Evolutionary conservation across 2,888 invertebrate species (phyloP).

Genomic region (Dryadula phaetusa): DNA sequence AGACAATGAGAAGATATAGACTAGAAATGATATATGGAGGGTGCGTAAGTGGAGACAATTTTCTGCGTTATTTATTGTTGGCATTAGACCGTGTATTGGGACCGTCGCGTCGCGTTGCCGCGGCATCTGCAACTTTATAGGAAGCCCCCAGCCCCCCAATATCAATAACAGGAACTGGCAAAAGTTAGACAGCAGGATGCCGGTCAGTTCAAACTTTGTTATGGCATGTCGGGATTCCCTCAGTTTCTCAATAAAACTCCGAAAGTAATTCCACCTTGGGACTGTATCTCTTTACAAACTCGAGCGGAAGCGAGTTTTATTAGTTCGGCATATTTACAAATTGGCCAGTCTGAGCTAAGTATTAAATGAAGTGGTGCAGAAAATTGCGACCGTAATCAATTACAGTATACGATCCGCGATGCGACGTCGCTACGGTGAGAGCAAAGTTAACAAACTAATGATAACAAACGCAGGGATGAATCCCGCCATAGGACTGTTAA

Average conservation of each 20-base stretch:
- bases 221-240: slow-evolving; percentile 54
- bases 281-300: slow-evolving; percentile 70
- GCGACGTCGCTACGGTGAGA: slow-evolving; percentile 37
- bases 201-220: slow-evolving; percentile 72
- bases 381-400: slow-evolving; percentile 44
- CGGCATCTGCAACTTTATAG: slow-evolving; percentile 64
- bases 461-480: slow-evolving; percentile 71
- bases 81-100: slow-evolving; percentile 59
- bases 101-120: slow-evolving; percentile 51
- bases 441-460: slow-evolving; percentile 64
- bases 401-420: slow-evolving; percentile 44
- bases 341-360: slow-evolving; percentile 40
- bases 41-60: slow-evolving; percentile 64
- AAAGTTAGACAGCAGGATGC: slow-evolving; percentile 59
- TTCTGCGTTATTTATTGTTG: slow-evolving; percentile 70
- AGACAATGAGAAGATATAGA: slow-evolving; percentile 64
- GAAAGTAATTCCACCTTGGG: slow-evolving; percentile 71
- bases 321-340: slow-evolving; percentile 56
- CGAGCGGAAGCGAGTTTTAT: slow-evolving; percentile 56
- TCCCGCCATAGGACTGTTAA: slow-evolving; percentile 66
- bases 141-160: slow-evolving; percentile 54
- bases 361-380: slow-evolving; percentile 42
- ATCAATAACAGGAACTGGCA: slow-evolving; percentile 72
- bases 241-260: slow-evolving; percentile 76
- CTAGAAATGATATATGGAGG: slow-evolving; percentile 64